Base-by-base conservation (phyloP, 2,113 vertebrate species). In the Phalacrocorax brasilianus region DNA sequence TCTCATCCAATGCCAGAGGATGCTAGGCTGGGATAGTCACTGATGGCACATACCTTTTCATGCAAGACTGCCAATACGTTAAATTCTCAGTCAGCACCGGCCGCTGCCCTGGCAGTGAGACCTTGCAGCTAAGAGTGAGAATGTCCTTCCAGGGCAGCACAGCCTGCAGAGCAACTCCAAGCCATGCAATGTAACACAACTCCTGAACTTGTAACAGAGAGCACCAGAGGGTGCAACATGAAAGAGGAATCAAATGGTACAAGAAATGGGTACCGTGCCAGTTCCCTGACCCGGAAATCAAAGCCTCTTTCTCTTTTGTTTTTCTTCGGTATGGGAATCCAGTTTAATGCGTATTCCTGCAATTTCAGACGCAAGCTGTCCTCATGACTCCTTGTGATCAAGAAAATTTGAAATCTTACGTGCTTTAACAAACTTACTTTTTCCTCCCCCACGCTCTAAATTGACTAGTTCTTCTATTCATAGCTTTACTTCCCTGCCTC, bases 71-170 rank as follows among this genome's bases (percentile, higher is more conserved):
- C 7, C n/a, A 38, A 32, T 19, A 40, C 17, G 28, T 75, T 27
- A 23, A 75, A 59, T 28, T 58, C 56, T 55, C 2, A 4, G 13
- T 23, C 38, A 55, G 58, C 20, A 5, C 5, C 19, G 16, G 26
- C 50, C 30, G 4, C n/a, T 85, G 71, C n/a, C 15, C 6, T 1
- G 3, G 38, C 8, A 79, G 24, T 5, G 42, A 52, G 35, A 45
- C 11, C 27, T 45, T 45, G 38, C 14, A 10, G 15, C 30, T 63
- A 9, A 38, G 12, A 26, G 21, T 8, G 18, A 40, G 12, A 35
- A 79, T 0, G 0, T 23, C 59, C 24, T 50, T 70, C 10, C 16
- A 0, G 0, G 18, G 11, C 32, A 50, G n/a, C 5, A 3, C 52
- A 44, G 81, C 3, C 50, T 4, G 4, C n/a, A 38, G 30, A 50